Evolutionary conservation across 2,797 vertebrate genomes (phyloP), one percentile per base, ranked within the genome.

Genomic region (Etheostoma nigrum): DNA sequence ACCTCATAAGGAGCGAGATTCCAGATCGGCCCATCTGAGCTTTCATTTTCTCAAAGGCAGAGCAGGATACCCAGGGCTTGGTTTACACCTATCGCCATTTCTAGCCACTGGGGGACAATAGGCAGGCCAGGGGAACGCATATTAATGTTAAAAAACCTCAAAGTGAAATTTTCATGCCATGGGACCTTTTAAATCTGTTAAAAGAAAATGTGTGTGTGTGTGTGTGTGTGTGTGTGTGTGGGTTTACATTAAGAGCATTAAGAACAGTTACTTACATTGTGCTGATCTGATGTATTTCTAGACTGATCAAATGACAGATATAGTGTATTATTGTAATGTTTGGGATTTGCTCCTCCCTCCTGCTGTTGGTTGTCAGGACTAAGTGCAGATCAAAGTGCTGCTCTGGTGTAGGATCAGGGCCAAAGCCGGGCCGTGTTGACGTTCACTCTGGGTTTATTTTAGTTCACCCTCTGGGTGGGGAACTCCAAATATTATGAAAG

Each of bases 401-500:
- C 81, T 80, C 60, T 45, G 78, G 68, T 85, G 82, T 63, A 66
- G 87, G 87, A 87, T 88, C 83, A 79, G 85, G 85, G 72, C 74
- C 78, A 30, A 74, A 86, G 74, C 69, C 44, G 36, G 80, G 61
- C 79, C 71, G 23, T 90, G 90, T 92, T 92, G 91, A 88, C 74
- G 75, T 87, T 91, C 86, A 67, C 78, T 83, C 78, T n/a, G 70
- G 85, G 85, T 94, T 94, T 93, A 88, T 93, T 95, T 94, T 92
- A 89, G 89, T 93, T 91, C 86, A 89, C 89, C 87, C 89, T 92
- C 81, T 92, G 92, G 93, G 88, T 92, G 90, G 92, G 89, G 90
- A 94, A 91, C 91, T 94, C 87, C 85, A 94, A 94, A 93, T 93
- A 95, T 95, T 95, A 91, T 93, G 90, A 93, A 92, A 91, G 88